phyloP scores from a whole-genome alignment of 2,113 vertebrate genomes.

The Octodon degus region DNA sequence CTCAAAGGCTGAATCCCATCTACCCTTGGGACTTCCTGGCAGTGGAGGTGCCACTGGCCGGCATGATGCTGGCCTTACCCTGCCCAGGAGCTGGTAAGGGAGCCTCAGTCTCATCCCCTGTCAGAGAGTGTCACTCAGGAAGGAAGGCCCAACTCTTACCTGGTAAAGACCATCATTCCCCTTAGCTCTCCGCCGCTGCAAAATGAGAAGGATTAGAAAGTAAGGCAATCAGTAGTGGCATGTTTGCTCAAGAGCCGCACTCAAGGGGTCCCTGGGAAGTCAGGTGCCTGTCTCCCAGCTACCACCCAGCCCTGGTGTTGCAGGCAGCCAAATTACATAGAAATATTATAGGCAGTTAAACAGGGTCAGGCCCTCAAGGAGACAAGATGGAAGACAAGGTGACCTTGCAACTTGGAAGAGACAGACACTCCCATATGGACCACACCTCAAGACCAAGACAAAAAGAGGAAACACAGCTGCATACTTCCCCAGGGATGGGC shows the following conservation, averaged over 20 bases:
- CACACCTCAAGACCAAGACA: no score
- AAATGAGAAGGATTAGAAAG: neutral
- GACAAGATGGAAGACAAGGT: no score
- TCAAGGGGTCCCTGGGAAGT: neutral
- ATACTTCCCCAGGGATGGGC: no score
- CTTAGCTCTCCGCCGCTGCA: constrained; percentile 87
- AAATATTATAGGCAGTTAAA: no score
- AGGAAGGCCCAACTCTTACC: constrained; percentile 79
- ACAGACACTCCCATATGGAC: no score
- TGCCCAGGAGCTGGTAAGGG: neutral
- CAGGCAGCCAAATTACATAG: no score
- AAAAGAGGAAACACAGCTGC: no score
- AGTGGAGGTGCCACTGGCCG: neutral
- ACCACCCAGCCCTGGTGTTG: neutral
- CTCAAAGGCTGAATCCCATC: neutral
- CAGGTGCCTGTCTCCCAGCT: neutral
- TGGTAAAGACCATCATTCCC: constrained; percentile 88
- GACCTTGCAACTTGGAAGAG: no score
- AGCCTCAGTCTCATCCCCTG: fast-evolving
- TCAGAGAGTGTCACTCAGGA: fast-evolving
- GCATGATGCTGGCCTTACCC: fast-evolving
- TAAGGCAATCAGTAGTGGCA: neutral
- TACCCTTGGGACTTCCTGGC: neutral
- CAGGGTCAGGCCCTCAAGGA: no score
- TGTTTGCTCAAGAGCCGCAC: neutral